Conservation (phyloP, 2,797 vertebrate genomes). For the Serranus cabrilla region DNA sequence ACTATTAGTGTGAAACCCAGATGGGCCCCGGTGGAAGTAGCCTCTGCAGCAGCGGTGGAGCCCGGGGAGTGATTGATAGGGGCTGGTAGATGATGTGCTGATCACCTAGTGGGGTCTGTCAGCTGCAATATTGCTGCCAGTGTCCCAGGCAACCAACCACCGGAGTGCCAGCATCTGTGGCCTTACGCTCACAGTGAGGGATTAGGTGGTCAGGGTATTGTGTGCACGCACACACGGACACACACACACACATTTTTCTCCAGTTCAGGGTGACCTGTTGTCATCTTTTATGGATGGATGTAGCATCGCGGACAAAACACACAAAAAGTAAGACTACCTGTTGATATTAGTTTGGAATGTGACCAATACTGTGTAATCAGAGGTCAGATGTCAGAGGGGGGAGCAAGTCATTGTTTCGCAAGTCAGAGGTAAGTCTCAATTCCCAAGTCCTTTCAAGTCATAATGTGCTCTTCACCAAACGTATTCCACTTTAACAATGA, state of each 20-base stretch:
- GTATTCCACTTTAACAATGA: too few relatives aligned
- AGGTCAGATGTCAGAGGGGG: too few relatives aligned
- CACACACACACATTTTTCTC: not conserved
- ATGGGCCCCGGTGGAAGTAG: slow-evolving; percentile 51
- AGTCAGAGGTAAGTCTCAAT: too few relatives aligned
- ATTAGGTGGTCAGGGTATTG: slow-evolving; percentile 43
- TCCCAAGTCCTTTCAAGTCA: too few relatives aligned
- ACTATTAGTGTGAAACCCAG: slow-evolving; percentile 65
- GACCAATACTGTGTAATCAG: not conserved
- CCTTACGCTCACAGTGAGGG: slow-evolving; percentile 39
- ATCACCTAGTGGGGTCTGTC: slow-evolving; percentile 77
- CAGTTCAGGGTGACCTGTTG: slow-evolving; percentile 23
- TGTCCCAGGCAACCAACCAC: slow-evolving; percentile 60
- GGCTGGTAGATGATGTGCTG: slow-evolving; percentile 68
- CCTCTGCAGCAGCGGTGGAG: slow-evolving; percentile 31
- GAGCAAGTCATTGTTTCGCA: too few relatives aligned
- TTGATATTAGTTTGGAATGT: not conserved
- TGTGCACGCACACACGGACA: slow-evolving; percentile 4
- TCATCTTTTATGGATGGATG: not conserved
- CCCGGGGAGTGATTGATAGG: slow-evolving; percentile 73
- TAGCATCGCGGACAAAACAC: not conserved
- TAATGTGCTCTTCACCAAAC: too few relatives aligned
- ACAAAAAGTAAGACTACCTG: not conserved
- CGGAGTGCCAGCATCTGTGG: slow-evolving; percentile 55
- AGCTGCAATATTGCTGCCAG: slow-evolving; percentile 74